These are phyloP conservation scores for Drosophila greeni DNA, from an alignment of 2,888 invertebrate species.

Conservation along the genomic window DNA sequence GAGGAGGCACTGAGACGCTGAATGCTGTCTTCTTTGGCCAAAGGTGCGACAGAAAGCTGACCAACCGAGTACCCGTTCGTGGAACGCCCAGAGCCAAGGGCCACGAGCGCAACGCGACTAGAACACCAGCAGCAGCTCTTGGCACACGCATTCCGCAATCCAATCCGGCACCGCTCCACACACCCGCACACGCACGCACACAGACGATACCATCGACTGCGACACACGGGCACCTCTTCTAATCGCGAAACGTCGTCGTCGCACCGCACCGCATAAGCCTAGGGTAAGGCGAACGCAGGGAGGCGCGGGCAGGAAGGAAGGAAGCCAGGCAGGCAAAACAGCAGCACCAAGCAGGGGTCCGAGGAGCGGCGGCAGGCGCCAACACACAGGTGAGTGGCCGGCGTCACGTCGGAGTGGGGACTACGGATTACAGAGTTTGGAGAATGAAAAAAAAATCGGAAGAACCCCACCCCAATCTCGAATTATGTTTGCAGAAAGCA, in stretches of 20 bases:
- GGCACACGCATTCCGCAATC: constrained; percentile 22
- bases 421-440: background rate
- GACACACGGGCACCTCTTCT: constrained; percentile 29
- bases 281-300: background rate
- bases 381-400: constrained; percentile 20
- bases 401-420: background rate
- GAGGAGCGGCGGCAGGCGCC: constrained; percentile 18
- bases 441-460: background rate
- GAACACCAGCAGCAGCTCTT: constrained; percentile 11
- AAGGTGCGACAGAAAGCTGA: constrained; percentile 12
- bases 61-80: constrained; percentile 10
- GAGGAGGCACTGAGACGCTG: constrained; percentile 21
- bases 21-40: constrained; percentile 28
- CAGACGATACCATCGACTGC: background rate
- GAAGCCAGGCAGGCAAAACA: constrained; percentile 11
- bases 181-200: constrained; percentile 15
- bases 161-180: constrained; percentile 14
- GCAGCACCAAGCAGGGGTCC: background rate
- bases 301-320: constrained; percentile 7
- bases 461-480: constrained; percentile 1
- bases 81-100: constrained; percentile 4
- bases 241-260: constrained; percentile 33
- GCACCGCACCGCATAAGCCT: constrained; percentile 12
- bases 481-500: constrained; percentile 26
- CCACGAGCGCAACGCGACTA: constrained; percentile 11